Conservation (phyloP, 2,797 vertebrate species). For the Simalia tracyae region DNA sequence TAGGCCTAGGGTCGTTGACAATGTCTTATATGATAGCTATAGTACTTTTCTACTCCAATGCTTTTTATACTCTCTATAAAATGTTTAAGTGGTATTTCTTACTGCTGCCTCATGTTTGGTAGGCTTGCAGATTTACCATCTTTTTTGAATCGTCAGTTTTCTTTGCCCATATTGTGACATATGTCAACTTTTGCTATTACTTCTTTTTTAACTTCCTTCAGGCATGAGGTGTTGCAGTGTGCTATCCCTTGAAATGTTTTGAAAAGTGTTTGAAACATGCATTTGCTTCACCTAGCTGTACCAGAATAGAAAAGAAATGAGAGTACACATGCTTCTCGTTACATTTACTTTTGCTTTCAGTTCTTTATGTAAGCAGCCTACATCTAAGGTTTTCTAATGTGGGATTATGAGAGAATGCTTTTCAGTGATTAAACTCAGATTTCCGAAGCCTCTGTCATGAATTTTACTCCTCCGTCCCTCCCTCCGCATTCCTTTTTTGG, state of each 20-base stretch:
- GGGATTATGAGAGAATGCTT: neutral
- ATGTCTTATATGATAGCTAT: constrained; percentile 47
- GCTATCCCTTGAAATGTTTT: neutral
- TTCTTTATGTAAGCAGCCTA: too few relatives aligned
- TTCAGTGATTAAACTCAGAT: neutral
- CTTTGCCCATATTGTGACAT: neutral
- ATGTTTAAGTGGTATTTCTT: constrained; percentile 48
- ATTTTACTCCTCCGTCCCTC: neutral
- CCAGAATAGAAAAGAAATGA: neutral
- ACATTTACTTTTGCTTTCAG: too few relatives aligned
- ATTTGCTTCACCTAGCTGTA: neutral
- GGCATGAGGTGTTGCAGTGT: neutral
- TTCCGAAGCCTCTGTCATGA: neutral
- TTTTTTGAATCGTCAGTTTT: neutral
- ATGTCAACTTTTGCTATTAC: neutral
- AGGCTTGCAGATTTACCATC: neutral
- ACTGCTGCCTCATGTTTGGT: constrained; percentile 16
- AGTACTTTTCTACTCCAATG: neutral
- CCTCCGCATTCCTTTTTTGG: neutral
- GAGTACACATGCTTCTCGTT: neutral
- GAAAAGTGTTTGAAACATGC: neutral
- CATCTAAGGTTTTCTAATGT: too few relatives aligned
- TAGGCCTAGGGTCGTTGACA: constrained; percentile 26
- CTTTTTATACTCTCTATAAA: constrained; percentile 36
- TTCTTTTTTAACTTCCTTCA: neutral